Conservation (phyloP, 2,888 invertebrate species). For the Invenusta paracnida region DNA sequence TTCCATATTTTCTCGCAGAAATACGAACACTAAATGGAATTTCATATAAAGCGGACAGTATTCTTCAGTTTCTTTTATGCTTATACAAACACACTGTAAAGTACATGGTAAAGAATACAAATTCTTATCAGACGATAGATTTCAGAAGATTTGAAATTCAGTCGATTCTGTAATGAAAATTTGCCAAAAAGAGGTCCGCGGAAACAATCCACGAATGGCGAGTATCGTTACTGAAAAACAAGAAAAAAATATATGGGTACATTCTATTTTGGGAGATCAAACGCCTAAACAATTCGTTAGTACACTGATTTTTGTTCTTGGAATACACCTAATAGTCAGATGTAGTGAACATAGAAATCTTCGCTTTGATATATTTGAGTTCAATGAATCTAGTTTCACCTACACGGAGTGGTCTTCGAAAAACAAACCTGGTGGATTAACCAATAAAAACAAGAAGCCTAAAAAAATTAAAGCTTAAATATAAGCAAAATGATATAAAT, state of each 20-base stretch:
- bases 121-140: conserved; percentile 13
- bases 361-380: not conserved
- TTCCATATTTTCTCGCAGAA: not conserved
- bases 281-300: not conserved
- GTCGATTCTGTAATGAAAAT: conserved; percentile 26
- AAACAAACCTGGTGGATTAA: conserved; percentile 9
- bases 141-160: conserved; percentile 21
- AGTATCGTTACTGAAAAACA: not conserved
- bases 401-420: conserved; percentile 10
- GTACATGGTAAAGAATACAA: conserved; percentile 21
- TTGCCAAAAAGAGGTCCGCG: conserved; percentile 2
- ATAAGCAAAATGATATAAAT: not conserved
- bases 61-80: conserved; percentile 21
- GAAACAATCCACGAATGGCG: conserved; percentile 18
- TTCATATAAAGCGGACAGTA: conserved; percentile 7
- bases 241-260: not conserved
- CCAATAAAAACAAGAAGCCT: conserved; percentile 11
- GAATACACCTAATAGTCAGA: not conserved
- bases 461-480: not conserved
- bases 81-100: conserved; percentile 23
- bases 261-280: not conserved
- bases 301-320: conserved; percentile 22
- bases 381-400: not conserved
- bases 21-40: not conserved
- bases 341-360: conserved; percentile 1